Evolutionary conservation across 2,888 invertebrate genomes (phyloP).

Genomic region (Thumatha senex): DNA sequence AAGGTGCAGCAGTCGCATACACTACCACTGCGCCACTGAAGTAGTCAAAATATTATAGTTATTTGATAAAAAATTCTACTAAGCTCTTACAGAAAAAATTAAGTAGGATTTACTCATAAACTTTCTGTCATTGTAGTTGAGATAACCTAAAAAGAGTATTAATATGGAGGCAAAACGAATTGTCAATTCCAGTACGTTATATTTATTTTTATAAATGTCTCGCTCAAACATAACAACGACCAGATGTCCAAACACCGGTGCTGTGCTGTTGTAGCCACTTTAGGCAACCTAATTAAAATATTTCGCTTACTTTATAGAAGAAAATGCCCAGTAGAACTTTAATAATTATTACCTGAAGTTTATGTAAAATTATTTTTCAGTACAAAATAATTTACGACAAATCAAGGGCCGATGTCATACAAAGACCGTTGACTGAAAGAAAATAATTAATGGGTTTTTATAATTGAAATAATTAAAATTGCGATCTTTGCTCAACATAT

Average conservation of each 20-base stretch:
- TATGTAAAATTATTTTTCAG: slow-evolving; percentile 24
- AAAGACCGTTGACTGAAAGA: slow-evolving; percentile 41
- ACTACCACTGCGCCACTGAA: too few species aligned
- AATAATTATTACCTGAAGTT: slow-evolving; percentile 33
- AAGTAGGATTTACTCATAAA: too few species aligned
- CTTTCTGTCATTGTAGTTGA: too few species aligned
- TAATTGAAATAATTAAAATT: slow-evolving; percentile 32
- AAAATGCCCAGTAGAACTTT: slow-evolving; percentile 32
- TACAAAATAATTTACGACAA: slow-evolving; percentile 21
- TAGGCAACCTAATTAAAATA: slow-evolving; percentile 79
- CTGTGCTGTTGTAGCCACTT: slow-evolving; percentile 26
- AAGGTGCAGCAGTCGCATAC: too few species aligned
- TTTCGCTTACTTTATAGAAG: slow-evolving; percentile 64
- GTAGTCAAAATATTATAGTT: too few species aligned
- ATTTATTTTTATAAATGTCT: neutral
- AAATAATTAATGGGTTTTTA: slow-evolving; percentile 53
- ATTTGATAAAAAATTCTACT: too few species aligned
- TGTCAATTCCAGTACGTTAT: too few species aligned
- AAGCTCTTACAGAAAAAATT: too few species aligned
- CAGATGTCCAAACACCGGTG: slow-evolving; percentile 25
- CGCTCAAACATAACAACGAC: slow-evolving; percentile 20
- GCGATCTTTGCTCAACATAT: slow-evolving; percentile 1
- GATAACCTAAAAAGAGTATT: too few species aligned
- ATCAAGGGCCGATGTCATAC: slow-evolving; percentile 21
- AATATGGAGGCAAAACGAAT: too few species aligned